Conservation (phyloP, 2,888 invertebrate species). For the Sinopyrophorus schimmeli region DNA sequence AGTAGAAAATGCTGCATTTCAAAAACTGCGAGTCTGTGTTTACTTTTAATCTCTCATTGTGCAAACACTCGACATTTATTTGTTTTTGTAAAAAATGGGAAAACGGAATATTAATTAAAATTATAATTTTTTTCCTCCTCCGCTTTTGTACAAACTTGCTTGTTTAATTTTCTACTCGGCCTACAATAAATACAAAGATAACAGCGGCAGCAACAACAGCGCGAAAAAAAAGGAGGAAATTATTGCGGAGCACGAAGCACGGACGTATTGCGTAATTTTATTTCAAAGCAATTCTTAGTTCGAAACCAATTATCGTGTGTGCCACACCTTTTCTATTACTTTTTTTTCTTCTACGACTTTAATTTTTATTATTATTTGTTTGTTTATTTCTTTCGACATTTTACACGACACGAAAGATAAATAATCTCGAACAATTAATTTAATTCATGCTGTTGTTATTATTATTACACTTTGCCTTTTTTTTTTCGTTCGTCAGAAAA, state of each 20-base stretch:
- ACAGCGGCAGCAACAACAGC: slow-evolving; percentile 16
- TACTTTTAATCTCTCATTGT: slow-evolving; percentile 51
- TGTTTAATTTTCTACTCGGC: slow-evolving; percentile 28
- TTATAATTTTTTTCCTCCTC: slow-evolving; percentile 30
- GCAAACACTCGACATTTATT: slow-evolving; percentile 49
- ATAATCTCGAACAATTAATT: too few species aligned
- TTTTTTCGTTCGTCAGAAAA: too few species aligned
- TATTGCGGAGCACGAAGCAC: slow-evolving; percentile 21
- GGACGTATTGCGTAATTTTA: slow-evolving; percentile 21
- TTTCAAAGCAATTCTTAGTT: slow-evolving; percentile 19
- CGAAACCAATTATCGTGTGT: slow-evolving; percentile 18
- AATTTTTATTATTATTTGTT: slow-evolving; percentile 8
- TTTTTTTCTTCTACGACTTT: too few species aligned
- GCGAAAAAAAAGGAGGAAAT: slow-evolving; percentile 19
- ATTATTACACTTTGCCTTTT: too few species aligned
- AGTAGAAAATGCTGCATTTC: slow-evolving; percentile 30
- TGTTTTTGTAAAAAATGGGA: slow-evolving; percentile 37
- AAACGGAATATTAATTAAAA: slow-evolving; percentile 34
- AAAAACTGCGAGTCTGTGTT: slow-evolving; percentile 37
- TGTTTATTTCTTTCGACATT: too few species aligned
- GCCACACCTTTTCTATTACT: slow-evolving; percentile 11
- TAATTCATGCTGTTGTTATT: too few species aligned
- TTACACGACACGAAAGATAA: too few species aligned
- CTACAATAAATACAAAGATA: slow-evolving; percentile 30
- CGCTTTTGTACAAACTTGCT: slow-evolving; percentile 27